Conservation (phyloP, 2,888 invertebrate genomes). For the Parasteatoda lunata region DNA sequence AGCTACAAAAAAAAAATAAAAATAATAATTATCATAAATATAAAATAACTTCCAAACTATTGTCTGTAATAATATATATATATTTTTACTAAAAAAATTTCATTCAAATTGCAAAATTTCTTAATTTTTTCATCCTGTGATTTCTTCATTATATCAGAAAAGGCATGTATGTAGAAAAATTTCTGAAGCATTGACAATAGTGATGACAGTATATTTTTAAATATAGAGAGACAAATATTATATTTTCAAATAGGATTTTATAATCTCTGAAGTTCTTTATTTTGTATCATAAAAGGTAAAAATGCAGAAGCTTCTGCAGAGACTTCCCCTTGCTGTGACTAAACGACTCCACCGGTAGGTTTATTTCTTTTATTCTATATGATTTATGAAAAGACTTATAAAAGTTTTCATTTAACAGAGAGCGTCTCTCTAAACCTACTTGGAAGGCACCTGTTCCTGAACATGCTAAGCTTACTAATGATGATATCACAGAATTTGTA, state of each 20-base stretch:
- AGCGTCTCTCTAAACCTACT: slow-evolving; percentile 79
- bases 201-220: too few relatives aligned
- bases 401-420: slow-evolving; percentile 75
- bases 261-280: neutral
- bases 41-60: too few relatives aligned
- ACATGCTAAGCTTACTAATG: slow-evolving; percentile 83
- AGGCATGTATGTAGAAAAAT: too few relatives aligned
- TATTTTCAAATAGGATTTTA: neutral
- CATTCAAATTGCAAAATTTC: too few relatives aligned
- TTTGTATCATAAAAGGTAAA: slow-evolving; percentile 71
- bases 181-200: too few relatives aligned
- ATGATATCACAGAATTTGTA: slow-evolving; percentile 87
- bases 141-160: too few relatives aligned
- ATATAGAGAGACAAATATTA: neutral
- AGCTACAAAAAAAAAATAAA: too few relatives aligned
- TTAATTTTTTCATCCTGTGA: too few relatives aligned
- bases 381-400: too few relatives aligned
- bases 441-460: slow-evolving; percentile 84
- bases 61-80: too few relatives aligned
- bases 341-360: slow-evolving; percentile 77
- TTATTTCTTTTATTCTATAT: neutral
- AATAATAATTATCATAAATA: too few relatives aligned
- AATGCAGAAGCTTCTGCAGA: slow-evolving; percentile 77
- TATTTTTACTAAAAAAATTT: too few relatives aligned
- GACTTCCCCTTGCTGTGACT: slow-evolving; percentile 81